A percentile compares a stretch with the other conserved stretches of the same genome.
These are phyloP conservation scores for Drosophila eohydei DNA, from an alignment of 2,888 invertebrate species.

Conservation along the genomic window DNA sequence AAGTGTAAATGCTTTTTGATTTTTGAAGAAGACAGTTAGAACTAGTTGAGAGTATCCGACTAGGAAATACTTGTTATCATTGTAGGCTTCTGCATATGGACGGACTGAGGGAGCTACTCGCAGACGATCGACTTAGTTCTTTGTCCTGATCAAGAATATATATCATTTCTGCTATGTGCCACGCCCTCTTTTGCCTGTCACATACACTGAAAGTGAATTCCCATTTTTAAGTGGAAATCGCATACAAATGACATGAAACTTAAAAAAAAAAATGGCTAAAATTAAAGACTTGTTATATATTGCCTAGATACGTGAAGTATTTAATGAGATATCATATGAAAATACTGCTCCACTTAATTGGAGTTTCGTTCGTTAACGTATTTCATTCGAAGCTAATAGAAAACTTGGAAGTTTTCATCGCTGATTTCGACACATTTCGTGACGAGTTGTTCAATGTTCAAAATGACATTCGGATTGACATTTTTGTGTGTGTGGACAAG, in stretches of 20 bases:
- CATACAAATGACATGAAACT: too few relatives aligned
- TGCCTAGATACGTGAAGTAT: neutral
- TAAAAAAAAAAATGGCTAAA: too few relatives aligned
- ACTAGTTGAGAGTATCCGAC: too few relatives aligned
- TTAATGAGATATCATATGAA: neutral
- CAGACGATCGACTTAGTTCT: neutral
- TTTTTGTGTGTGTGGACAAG: constrained; percentile 28
- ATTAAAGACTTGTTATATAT: neutral
- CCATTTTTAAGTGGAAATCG: neutral
- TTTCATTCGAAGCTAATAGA: neutral
- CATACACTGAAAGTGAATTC: neutral
- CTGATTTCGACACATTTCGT: constrained; percentile 45
- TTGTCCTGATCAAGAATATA: neutral
- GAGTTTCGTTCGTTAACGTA: neutral
- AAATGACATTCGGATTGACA: constrained; percentile 35
- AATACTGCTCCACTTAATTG: neutral
- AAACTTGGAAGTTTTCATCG: constrained; percentile 32
- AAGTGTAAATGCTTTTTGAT: too few relatives aligned
- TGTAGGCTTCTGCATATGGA: too few relatives aligned
- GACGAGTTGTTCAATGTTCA: constrained; percentile 32
- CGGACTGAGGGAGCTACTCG: neutral
- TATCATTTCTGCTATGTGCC: neutral
- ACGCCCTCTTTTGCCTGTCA: neutral
- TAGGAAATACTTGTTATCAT: too few relatives aligned
- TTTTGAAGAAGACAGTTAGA: too few relatives aligned